Evolutionary conservation across 2,888 invertebrate genomes (phyloP), one percentile per base, ranked within the genome.

Genomic region (Ganaspis brasiliensis): DNA sequence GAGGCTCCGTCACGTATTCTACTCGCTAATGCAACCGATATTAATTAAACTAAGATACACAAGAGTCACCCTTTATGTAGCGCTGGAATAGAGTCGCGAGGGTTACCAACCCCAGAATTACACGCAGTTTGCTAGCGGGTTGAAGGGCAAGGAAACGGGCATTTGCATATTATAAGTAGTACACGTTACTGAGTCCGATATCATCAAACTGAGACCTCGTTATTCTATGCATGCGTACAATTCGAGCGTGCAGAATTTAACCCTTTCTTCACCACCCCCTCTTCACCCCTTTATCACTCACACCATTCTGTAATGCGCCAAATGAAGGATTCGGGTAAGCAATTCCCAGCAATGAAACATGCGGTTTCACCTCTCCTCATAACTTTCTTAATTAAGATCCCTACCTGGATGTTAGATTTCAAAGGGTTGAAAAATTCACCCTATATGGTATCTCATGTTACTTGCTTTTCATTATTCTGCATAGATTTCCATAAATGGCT

Each of bases 141-240:
- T 45, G 67, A 67, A 26, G 80, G 79, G 71, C 79, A 79, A 81
- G 75, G 83, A 82, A 81, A 78, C 78, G 74, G 76, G 83, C 87
- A 91, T 91, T 91, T 91, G 90, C 91, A 91, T 91, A 91, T 90
- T 91, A 89, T 91, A 91, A 91, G 91, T 91, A 90, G 89, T 90
- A 88, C 91, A 90, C 83, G 90, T 87, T 88, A 88, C 87, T 84
- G 80, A 77, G 83, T 70, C 85, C 85, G 91, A 91, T 91, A 90
- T 88, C 84, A 90, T 91, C 82, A 57, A 76, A 56, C 56, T 74
- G 83, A 85, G 86, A 87, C 89, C 89, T 89, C 89, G 90, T 90
- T 90, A 88, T 87, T 86, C 86, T 82, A 84, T 89, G 86, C 85
- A 87, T 87, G 87, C 84, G 84, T 87, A 88, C 84, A 77, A 88